phyloP scores from a whole-genome alignment of 2,888 invertebrate species.

The Lithodes maja region DNA sequence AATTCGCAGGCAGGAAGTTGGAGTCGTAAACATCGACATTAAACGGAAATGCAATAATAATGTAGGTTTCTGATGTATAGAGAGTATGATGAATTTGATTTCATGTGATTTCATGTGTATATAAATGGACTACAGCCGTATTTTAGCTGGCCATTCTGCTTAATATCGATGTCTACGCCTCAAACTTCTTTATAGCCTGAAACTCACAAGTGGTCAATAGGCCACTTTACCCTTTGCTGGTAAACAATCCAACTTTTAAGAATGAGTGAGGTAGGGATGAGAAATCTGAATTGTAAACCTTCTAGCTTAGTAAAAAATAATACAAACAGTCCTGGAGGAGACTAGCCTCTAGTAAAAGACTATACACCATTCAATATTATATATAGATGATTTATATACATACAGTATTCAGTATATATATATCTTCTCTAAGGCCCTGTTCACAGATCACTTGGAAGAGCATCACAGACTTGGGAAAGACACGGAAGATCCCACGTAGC shows the following conservation, averaged over 20 bases:
- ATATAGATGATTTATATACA: slow-evolving; percentile 4
- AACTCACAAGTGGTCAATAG: too few species aligned
- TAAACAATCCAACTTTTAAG: not conserved
- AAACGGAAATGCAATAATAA: too few species aligned
- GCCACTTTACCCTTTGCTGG: not conserved
- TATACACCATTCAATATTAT: not conserved
- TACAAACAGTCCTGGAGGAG: not conserved
- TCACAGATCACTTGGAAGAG: slow-evolving; percentile 27
- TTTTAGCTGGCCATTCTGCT: too few species aligned
- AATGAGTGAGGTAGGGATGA: not conserved
- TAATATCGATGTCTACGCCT: too few species aligned
- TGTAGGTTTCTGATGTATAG: too few species aligned
- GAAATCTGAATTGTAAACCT: not conserved
- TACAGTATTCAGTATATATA: not conserved
- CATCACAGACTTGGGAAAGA: slow-evolving; percentile 66
- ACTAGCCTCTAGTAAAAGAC: not conserved
- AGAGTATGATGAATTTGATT: too few species aligned
- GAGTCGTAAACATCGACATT: too few species aligned
- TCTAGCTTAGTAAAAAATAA: not conserved
- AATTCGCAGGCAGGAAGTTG: too few species aligned
- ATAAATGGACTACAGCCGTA: too few species aligned
- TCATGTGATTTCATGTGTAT: too few species aligned
- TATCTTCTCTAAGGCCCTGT: not conserved
- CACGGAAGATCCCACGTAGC: slow-evolving; percentile 32
- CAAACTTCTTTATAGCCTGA: too few species aligned